Percentiles rank a stretch among this genome's conserved stretches.
phyloP scores from a whole-genome alignment of 2,113 vertebrate genomes.

The Meles meles region DNA sequence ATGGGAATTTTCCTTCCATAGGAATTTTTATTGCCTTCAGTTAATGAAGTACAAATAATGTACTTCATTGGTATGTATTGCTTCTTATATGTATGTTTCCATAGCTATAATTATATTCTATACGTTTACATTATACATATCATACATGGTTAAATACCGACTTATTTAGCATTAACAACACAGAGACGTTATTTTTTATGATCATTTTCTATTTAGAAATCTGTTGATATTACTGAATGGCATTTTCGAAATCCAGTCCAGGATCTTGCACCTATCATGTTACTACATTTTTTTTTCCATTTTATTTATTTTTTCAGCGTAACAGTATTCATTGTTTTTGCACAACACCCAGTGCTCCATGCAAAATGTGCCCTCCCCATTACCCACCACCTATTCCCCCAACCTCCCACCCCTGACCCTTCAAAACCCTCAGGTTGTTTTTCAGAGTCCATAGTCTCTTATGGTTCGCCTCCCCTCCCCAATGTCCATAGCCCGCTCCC shows the following conservation, averaged over 20 bases:
- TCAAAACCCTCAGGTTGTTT: too few relatives aligned
- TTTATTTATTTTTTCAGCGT: too few relatives aligned
- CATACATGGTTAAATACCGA: not conserved
- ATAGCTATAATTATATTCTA: not conserved
- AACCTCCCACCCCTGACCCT: too few relatives aligned
- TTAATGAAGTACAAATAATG: not conserved
- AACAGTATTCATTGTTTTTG: too few relatives aligned
- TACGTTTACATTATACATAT: not conserved
- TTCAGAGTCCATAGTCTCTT: too few relatives aligned
- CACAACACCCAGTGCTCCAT: too few relatives aligned
- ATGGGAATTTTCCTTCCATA: not conserved
- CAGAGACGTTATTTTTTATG: not conserved
- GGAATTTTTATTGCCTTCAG: slow-evolving; percentile 32
- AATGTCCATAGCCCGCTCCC: too few relatives aligned
- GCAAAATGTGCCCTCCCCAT: too few relatives aligned
- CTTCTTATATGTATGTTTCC: slow-evolving; percentile 9
- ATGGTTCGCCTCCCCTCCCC: too few relatives aligned
- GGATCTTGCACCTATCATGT: not conserved
- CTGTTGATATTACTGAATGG: not conserved
- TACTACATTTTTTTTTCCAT: not conserved
- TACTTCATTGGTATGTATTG: not conserved
- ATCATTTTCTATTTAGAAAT: not conserved
- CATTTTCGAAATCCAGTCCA: not conserved
- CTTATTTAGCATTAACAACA: not conserved
- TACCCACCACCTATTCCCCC: too few relatives aligned